phyloP scores from a whole-genome alignment of 2,797 vertebrate genomes.

The Labroides dimidiatus region DNA sequence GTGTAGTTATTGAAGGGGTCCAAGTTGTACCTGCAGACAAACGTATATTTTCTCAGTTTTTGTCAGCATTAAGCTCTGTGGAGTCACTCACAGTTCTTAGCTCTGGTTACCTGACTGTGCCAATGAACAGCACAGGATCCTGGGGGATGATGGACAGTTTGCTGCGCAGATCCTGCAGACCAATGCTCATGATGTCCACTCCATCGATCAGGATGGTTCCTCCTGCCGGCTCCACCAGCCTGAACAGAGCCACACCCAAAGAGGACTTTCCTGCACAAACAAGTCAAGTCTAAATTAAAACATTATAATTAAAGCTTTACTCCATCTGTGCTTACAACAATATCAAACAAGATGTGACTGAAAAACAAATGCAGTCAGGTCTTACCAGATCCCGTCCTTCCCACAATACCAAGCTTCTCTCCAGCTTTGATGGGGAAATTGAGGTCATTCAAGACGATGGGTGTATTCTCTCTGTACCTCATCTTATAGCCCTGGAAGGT shows the following conservation, averaged over 20 bases:
- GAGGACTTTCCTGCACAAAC: slow-evolving; percentile 86
- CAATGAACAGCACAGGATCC: slow-evolving; percentile 87
- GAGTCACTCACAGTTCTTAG: background rate
- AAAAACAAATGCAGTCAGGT: too few relatives aligned
- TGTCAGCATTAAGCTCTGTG: background rate
- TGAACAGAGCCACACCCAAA: slow-evolving; percentile 85
- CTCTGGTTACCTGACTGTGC: slow-evolving; percentile 84
- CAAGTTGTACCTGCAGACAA: slow-evolving; percentile 82
- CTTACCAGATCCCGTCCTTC: slow-evolving; percentile 87
- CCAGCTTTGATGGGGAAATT: slow-evolving; percentile 75
- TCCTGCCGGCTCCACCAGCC: slow-evolving; percentile 81
- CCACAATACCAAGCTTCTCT: slow-evolving; percentile 90
- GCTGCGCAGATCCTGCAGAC: slow-evolving; percentile 85
- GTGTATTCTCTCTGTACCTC: slow-evolving; percentile 86
- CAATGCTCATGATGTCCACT: slow-evolving; percentile 78
- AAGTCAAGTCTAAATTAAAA: background rate
- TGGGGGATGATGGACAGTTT: slow-evolving; percentile 89
- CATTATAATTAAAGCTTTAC: background rate
- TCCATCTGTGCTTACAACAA: background rate
- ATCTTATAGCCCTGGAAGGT: slow-evolving; percentile 86
- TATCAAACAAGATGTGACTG: background rate
- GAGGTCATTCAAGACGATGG: slow-evolving; percentile 83
- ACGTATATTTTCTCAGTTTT: background rate
- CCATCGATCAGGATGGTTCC: slow-evolving; percentile 86
- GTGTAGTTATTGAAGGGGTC: slow-evolving; percentile 81